phyloP scores from a whole-genome alignment of 53 echinoderm and acorn worm genomes.

The Glandiceps talaboti region DNA sequence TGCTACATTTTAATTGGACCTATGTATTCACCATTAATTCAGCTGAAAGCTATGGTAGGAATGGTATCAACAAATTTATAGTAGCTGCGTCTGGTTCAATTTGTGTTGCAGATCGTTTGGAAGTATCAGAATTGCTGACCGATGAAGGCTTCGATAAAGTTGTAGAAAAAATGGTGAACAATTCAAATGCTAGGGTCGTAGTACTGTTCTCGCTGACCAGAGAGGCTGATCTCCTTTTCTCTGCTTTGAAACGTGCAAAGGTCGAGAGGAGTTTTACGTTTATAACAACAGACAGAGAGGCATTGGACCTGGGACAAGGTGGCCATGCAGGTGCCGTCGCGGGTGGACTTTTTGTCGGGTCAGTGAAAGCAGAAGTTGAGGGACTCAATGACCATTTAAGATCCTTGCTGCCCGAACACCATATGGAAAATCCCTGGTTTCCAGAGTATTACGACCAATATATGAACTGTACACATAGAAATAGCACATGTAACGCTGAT shows the following conservation, averaged over 20 bases:
- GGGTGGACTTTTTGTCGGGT: conserved; percentile 19
- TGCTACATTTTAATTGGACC: conserved; percentile 11
- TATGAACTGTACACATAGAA: not conserved
- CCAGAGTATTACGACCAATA: conserved; percentile 11
- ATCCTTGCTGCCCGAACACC: conserved; percentile 3
- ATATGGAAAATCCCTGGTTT: conserved; percentile 31
- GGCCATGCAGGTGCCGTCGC: not conserved
- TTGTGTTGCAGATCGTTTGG: not conserved
- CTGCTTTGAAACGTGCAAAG: not conserved
- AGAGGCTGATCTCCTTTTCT: conserved; percentile 4
- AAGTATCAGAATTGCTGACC: not conserved
- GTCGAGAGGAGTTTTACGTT: not conserved
- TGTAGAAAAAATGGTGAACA: not conserved
- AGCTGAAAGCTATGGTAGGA: not conserved
- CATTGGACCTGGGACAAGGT: not conserved
- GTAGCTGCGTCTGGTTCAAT: not conserved
- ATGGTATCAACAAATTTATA: not conserved
- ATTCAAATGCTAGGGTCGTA: conserved; percentile 7
- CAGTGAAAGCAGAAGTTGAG: not conserved
- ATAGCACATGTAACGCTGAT: conserved; percentile 3
- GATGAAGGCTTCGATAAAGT: not conserved
- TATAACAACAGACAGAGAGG: not conserved
- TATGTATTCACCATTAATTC: conserved; percentile 10
- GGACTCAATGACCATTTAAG: conserved; percentile 14
- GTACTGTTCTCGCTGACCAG: conserved; percentile 6